These are phyloP conservation scores for Oreochromis niloticus DNA, from an alignment of 2,113 vertebrate genomes.

Conservation along the genomic window DNA sequence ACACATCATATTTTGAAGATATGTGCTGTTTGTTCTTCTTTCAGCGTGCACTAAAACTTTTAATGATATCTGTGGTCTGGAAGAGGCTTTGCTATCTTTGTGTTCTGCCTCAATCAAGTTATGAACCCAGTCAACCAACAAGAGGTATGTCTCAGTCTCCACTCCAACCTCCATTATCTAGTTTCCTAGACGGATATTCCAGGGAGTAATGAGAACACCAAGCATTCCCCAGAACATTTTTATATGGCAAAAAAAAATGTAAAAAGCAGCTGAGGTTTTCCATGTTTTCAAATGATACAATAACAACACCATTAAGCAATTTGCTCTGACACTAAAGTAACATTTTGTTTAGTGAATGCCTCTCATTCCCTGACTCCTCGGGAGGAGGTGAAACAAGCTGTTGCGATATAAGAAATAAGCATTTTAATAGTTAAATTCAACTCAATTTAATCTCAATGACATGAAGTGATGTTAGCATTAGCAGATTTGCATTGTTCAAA, in stretches of 20 bases:
- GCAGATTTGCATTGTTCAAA: too few species aligned
- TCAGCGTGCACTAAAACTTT: conserved; percentile 6
- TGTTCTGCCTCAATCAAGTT: background rate
- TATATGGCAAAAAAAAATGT: background rate
- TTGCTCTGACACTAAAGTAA: background rate
- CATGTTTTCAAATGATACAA: background rate
- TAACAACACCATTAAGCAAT: background rate
- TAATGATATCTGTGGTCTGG: conserved; percentile 23
- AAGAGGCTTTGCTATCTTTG: background rate
- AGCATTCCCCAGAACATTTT: background rate
- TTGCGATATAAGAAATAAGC: background rate
- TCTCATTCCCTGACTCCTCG: background rate
- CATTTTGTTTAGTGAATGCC: background rate
- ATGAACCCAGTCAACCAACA: conserved; percentile 7
- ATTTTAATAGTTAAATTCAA: background rate
- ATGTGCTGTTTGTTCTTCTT: conserved; percentile 14
- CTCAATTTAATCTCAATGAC: background rate
- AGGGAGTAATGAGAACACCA: background rate
- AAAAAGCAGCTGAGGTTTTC: background rate
- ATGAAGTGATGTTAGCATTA: background rate
- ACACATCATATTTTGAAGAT: background rate
- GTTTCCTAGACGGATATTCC: background rate
- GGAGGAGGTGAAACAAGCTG: background rate
- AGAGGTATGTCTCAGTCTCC: background rate
- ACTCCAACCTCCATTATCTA: conserved; percentile 8